Evolutionary conservation across 1,140 invertebrate species (phyloP).

Genomic region (Euglossa dilemma): DNA sequence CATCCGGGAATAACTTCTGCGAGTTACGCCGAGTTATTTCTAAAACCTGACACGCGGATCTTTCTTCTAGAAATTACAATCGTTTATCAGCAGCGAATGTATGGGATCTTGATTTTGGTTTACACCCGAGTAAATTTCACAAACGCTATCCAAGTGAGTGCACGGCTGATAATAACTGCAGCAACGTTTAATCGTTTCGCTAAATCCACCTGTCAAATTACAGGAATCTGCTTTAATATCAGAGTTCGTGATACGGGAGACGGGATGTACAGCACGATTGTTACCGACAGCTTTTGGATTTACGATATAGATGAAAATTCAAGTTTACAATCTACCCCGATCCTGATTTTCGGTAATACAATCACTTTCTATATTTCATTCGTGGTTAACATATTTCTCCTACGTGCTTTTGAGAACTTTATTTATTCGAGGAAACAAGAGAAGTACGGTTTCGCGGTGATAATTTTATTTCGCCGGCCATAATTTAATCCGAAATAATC

Average conservation of each 20-base stretch:
- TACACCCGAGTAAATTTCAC: too few relatives aligned
- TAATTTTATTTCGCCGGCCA: too few relatives aligned
- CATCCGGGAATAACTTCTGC: background rate
- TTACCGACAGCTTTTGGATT: background rate
- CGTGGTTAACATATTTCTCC: too few relatives aligned
- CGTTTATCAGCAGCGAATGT: too few relatives aligned
- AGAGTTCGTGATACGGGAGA: background rate
- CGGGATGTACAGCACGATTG: background rate
- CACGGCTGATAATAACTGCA: background rate
- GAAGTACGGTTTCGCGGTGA: too few relatives aligned
- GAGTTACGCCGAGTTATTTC: background rate
- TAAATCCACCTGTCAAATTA: background rate
- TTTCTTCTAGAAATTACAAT: background rate
- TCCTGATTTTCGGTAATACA: too few relatives aligned
- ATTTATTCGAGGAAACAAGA: too few relatives aligned
- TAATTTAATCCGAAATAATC: too few relatives aligned
- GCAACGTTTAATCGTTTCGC: background rate
- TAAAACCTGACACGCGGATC: too few relatives aligned
- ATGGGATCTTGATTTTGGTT: background rate
- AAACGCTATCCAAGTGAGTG: too few relatives aligned
- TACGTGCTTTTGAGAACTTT: too few relatives aligned
- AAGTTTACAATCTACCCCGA: background rate
- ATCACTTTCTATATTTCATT: too few relatives aligned
- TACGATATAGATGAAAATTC: background rate
- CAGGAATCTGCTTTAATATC: constrained; percentile 4